phyloP scores from a whole-genome alignment of 2,113 vertebrate genomes.

The Pollimyrus isidori region DNA sequence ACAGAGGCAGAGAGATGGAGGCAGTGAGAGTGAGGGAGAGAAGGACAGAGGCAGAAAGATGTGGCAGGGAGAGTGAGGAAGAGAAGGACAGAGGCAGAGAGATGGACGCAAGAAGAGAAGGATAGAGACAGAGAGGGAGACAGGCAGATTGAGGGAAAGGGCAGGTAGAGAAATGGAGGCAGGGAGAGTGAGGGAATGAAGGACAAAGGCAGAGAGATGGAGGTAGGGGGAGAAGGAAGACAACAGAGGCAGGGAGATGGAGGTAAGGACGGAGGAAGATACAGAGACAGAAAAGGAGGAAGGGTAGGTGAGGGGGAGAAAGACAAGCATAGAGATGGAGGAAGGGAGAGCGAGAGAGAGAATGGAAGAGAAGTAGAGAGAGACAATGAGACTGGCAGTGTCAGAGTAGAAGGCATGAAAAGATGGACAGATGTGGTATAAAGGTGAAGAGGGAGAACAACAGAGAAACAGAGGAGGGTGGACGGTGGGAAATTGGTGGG shows the following conservation, averaged over 20 bases:
- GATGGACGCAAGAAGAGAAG: neutral
- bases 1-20: neutral
- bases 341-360: neutral
- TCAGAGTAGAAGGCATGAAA: slow-evolving; percentile 22
- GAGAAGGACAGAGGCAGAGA: no score
- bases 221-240: slow-evolving; percentile 9
- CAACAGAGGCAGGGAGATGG: neutral
- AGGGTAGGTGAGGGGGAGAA: neutral
- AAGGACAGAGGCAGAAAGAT: neutral
- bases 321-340: neutral
- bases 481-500: neutral
- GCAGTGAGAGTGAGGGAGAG: no score
- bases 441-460: neutral
- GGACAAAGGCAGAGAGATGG: neutral
- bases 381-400: neutral
- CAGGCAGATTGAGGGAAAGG: no score
- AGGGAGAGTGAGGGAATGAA: slow-evolving; percentile 10
- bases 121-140: neutral
- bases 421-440: neutral
- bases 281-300: neutral
- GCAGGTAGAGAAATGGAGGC: neutral
- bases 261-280: slow-evolving; percentile 5
- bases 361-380: neutral
- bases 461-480: neutral
- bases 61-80: no score